phyloP scores from a whole-genome alignment of 2,113 vertebrate genomes.

The Rhodinocichla rosea region DNA sequence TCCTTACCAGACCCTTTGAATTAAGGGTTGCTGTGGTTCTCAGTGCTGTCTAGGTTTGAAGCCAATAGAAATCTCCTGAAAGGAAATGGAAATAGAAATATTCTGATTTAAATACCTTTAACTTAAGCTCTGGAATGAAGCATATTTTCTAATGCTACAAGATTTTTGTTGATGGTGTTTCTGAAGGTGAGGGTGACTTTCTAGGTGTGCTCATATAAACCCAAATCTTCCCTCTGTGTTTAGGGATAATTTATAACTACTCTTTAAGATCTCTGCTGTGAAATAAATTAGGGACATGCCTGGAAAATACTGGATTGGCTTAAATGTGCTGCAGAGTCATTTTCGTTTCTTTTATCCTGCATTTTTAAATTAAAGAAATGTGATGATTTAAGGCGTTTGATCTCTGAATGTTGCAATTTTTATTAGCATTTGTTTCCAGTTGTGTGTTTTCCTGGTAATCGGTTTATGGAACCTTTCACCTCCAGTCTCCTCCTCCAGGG shows the following conservation, averaged over 20 bases:
- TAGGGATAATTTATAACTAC: neutral
- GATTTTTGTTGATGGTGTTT: neutral
- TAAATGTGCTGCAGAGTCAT: neutral
- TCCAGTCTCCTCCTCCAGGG: neutral
- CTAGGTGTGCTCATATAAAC: neutral
- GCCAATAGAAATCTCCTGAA: neutral
- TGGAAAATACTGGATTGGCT: slow-evolving; percentile 1
- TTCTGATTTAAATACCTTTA: neutral
- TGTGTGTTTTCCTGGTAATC: neutral
- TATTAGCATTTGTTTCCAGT: slow-evolving; percentile 37
- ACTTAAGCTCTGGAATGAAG: neutral
- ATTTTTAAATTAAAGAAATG: slow-evolving; percentile 34
- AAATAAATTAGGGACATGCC: neutral
- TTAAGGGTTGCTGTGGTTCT: neutral
- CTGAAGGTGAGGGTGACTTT: neutral
- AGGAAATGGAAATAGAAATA: neutral
- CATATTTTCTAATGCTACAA: neutral
- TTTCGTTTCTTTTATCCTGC: neutral
- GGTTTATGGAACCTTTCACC: slow-evolving; percentile 18
- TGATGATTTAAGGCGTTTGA: slow-evolving; percentile 18
- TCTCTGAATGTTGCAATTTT: slow-evolving; percentile 2
- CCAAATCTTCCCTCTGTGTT: neutral
- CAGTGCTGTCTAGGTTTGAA: neutral
- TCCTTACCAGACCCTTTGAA: neutral
- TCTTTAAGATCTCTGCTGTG: neutral